A percentile compares a stretch with the other conserved stretches of the same genome.
These are phyloP conservation scores for Helicoverpa armigera DNA, from an alignment of 1,140 invertebrate species.

Conservation along the genomic window DNA sequence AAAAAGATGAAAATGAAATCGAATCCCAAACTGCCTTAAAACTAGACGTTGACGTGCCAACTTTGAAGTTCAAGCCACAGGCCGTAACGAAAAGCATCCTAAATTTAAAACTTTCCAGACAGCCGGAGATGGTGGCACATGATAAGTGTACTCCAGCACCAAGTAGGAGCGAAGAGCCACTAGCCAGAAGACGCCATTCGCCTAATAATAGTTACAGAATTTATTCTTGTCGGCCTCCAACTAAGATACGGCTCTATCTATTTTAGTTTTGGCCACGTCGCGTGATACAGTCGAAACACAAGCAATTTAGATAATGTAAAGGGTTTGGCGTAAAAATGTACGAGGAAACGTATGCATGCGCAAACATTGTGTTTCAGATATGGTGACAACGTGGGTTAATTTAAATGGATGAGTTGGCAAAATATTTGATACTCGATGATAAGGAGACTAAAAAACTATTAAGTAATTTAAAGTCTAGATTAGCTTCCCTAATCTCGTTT, in stretches of 20 bases:
- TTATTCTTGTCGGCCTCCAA: slow-evolving; percentile 64
- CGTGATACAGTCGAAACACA: slow-evolving; percentile 46
- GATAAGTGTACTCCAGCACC: slow-evolving; percentile 30
- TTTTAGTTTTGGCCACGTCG: slow-evolving; percentile 57
- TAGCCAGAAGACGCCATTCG: slow-evolving; percentile 37
- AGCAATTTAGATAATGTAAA: slow-evolving; percentile 41
- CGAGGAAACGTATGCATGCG: neutral
- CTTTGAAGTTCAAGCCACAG: neutral
- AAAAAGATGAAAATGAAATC: neutral
- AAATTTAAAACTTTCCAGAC: slow-evolving; percentile 31
- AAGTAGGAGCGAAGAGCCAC: slow-evolving; percentile 20
- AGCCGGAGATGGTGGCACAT: slow-evolving; percentile 21
- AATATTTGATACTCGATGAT: neutral
- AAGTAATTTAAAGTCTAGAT: no score
- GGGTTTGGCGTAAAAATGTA: neutral
- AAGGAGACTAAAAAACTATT: no score
- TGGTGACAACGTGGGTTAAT: neutral
- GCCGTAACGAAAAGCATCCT: neutral
- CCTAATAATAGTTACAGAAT: slow-evolving; percentile 58
- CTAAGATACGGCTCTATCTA: slow-evolving; percentile 58
- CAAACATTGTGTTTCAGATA: neutral
- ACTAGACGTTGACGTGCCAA: slow-evolving; percentile 8
- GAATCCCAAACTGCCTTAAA: neutral
- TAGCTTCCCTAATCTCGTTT: no score
- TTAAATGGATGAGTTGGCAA: neutral